Base-by-base conservation (phyloP, 2,888 invertebrate species). In the Euzophera pinguis region DNA sequence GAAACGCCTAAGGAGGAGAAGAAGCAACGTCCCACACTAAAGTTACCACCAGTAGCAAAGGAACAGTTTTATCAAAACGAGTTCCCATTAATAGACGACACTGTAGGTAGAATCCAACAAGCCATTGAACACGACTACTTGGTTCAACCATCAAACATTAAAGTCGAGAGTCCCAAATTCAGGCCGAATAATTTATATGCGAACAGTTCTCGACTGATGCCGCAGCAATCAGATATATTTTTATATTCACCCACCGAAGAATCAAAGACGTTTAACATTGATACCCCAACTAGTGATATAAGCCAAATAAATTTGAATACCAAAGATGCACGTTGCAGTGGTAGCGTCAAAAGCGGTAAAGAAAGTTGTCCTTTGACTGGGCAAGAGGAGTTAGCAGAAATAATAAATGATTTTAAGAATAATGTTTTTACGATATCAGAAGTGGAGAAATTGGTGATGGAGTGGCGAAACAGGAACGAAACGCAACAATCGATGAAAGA, bases 391-490 rank as follows among this genome's bases (percentile, higher is more conserved):
- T 88, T 97, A 54, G 92, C 95, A 2, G 96, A 97, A 84, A 96
- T 97, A 49, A 95, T 97, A 74, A 95, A 94, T 70, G 96, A 97
- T 69, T 97, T 96, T 70, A 97, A 97, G 78, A 96, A 96, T 70
- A 96, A 97, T 71, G 96, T 96, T 2, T 94, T 96, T 62, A 94
- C 95, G 0, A 95, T 97, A 70, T 92, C 94, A 0, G 96, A 97
- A 84, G 95, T 96, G 0, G 97, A 97, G 77, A 93, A 95, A 63
- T 86, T 97, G 49, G 97, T 97, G 0, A 95, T 95, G 77, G 95
- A 95, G 70, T 97, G 97, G 97, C 93, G 93, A 69, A 96, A 95
- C 65, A 92, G 97, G 53, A 96, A 96, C 66, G 97, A 97, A 75
- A 96, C 97, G 0, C 95, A 96, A 66, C 95, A 95, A 67, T 96